Evolutionary conservation across 2,797 vertebrate species (phyloP).

Genomic region (Thalassophryne amazonica): DNA sequence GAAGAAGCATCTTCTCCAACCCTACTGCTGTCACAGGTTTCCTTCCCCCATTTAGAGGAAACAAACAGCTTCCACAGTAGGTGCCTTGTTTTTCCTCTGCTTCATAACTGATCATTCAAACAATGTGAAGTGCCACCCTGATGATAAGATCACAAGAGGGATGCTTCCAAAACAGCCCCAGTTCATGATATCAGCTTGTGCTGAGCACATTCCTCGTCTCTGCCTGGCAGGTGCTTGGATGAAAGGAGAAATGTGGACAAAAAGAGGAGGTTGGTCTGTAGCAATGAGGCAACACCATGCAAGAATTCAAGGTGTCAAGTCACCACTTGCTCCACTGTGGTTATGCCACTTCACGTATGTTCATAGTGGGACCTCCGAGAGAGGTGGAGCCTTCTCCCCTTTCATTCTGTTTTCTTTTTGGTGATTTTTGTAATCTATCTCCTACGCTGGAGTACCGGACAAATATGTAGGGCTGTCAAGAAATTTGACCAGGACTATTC

Average conservation of each 20-base stretch:
- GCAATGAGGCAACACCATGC: constrained; percentile 41
- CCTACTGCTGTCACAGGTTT: constrained; percentile 7
- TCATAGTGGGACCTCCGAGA: background rate
- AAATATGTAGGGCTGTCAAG: constrained; percentile 20
- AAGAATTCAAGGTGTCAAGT: constrained; percentile 40
- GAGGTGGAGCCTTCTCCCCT: background rate
- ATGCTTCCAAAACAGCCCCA: constrained; percentile 31
- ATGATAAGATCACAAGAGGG: constrained; percentile 44
- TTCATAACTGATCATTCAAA: constrained; percentile 45
- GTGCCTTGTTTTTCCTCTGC: constrained; percentile 20
- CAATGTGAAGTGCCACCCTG: constrained; percentile 31
- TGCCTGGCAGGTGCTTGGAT: constrained; percentile 39
- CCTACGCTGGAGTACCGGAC: constrained; percentile 17
- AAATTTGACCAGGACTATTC: constrained; percentile 34
- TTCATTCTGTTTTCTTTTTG: constrained; percentile 17
- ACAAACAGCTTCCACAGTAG: constrained; percentile 12
- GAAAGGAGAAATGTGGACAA: background rate
- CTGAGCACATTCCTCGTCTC: constrained; percentile 44
- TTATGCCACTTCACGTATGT: constrained; percentile 27
- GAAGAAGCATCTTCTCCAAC: constrained; percentile 1
- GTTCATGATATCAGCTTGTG: constrained; percentile 20
- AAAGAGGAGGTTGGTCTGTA: too few species aligned
- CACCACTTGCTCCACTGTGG: constrained; percentile 19
- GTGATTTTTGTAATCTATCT: background rate
- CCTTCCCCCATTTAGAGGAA: constrained; percentile 9